Percentiles rank a stretch among this genome's conserved stretches.
phyloP scores from a whole-genome alignment of 1,140 invertebrate genomes.

The Drosophila azteca region DNA sequence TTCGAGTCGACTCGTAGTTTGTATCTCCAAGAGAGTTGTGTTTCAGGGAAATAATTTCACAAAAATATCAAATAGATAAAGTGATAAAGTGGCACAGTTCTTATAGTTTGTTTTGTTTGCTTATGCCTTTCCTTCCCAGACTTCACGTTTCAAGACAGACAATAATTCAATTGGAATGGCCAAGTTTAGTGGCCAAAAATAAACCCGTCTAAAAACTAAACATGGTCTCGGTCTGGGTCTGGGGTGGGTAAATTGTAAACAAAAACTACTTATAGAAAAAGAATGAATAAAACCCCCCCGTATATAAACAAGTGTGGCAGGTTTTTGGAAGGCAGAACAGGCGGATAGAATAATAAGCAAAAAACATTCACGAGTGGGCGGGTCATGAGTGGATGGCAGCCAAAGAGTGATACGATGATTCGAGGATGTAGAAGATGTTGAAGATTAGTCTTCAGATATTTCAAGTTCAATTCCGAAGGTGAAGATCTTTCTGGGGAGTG shows the following conservation, averaged over 20 bases:
- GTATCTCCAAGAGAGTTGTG: background rate
- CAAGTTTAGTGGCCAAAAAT: conserved; percentile 59
- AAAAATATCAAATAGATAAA: conserved; percentile 2
- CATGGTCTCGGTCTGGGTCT: conserved; percentile 32
- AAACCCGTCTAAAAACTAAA: conserved; percentile 49
- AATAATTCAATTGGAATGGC: conserved; percentile 67
- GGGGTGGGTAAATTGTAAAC: conserved; percentile 53
- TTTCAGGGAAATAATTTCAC: conserved; percentile 7
- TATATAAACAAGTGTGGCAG: conserved; percentile 66
- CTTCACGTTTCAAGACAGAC: conserved; percentile 47
- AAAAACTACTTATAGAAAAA: conserved; percentile 13
- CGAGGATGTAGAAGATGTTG: background rate
- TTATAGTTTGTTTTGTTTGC: conserved; percentile 1
- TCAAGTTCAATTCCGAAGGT: conserved; percentile 3
- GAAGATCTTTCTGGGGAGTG: background rate
- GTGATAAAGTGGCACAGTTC: conserved; percentile 43
- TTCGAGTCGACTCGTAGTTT: conserved; percentile 7
- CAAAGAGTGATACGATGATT: background rate
- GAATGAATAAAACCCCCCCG: conserved; percentile 20
- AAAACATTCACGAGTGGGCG: conserved; percentile 22
- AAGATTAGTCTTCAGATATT: conserved; percentile 1
- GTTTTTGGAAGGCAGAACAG: conserved; percentile 44
- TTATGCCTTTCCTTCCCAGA: conserved; percentile 44
- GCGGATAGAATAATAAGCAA: conserved; percentile 14
- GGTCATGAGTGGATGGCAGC: conserved; percentile 1